Base-by-base conservation (phyloP, 2,888 invertebrate species). In the Thecocarcelia acutangulata region DNA sequence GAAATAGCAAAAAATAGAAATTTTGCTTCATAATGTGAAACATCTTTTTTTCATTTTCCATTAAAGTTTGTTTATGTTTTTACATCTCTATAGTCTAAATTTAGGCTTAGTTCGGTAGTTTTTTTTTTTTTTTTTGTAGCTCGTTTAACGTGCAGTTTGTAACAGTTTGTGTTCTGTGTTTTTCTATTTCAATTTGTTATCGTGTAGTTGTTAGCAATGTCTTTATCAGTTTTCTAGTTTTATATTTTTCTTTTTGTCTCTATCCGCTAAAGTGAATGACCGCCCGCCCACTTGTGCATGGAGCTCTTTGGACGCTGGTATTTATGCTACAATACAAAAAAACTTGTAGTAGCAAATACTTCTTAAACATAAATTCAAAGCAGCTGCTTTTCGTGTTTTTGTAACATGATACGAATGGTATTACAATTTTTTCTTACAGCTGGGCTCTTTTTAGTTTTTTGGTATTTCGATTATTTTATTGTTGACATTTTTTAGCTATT, bases 381-480 rank as follows among this genome's bases (percentile, higher is more conserved):
- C 61, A 52, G 21, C 56, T 74, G 54, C 13, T 52, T 44, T 52
- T 63, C 52, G 2, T 28, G 56, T 64, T 42, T 19, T 50, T 17
- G 48, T 42, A 33, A 33, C 4, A 24, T 8, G 15, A 64, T 21
- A 54, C 64, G 64, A 72, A 78, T 72, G 58, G 64, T 48, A 17
- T 72, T 72, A 72, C 69, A 74, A 76, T 76, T 72, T 69, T 42
- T 68, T 68, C 48, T 19, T 59, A 17, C 8, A 54, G 15, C 33
- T 54, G n/a, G n/a, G n/a, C n/a, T n/a, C n/a, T 37, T 46, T 0
- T n/a, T 6, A 21, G 6, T 11, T n/a, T 12, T n/a, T 12, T 42
- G 21, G 11, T 2, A 52, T 40, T n/a, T 61, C 33, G 19, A 21
- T 12, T 37, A 37, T 56, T 40, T 69, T 33, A 37, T 66, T 66